Conservation (phyloP, 2,888 invertebrate species). For the Oasisia sp. region DNA sequence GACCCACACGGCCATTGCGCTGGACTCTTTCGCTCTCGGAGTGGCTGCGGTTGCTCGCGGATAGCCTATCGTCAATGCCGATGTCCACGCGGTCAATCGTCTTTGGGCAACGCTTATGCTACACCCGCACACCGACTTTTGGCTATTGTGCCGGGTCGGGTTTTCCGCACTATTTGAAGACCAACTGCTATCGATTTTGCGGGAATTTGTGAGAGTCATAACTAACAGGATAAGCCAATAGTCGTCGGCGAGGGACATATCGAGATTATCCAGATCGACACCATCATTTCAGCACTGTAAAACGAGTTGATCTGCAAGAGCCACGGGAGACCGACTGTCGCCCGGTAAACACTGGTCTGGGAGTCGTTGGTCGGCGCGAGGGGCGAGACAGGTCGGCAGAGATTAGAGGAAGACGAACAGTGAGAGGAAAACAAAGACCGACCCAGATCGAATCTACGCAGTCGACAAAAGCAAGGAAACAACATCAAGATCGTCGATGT, state of each 20-base stretch:
- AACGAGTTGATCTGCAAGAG: background rate
- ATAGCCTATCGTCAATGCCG: background rate
- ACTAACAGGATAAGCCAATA: conserved; percentile 5
- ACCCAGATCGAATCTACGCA: background rate
- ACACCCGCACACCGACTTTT: background rate
- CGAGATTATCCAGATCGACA: conserved; percentile 13
- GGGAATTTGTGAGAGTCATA: background rate
- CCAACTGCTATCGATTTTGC: conserved; percentile 6
- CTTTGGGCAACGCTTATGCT: background rate
- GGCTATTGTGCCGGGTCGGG: background rate
- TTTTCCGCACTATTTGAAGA: background rate
- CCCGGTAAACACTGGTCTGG: background rate
- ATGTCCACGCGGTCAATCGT: background rate
- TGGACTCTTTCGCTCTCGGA: background rate
- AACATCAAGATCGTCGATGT: background rate
- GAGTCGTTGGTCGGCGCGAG: background rate
- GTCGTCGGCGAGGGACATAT: conserved; percentile 2
- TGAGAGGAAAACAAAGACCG: background rate
- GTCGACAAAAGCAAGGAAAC: background rate
- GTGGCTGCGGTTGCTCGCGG: background rate
- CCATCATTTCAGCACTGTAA: background rate
- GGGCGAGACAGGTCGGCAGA: background rate
- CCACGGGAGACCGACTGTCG: background rate
- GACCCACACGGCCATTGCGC: background rate
- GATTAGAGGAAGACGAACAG: background rate